These are phyloP conservation scores for Halictus quadricinctus DNA, from an alignment of 2,888 invertebrate genomes.

Conservation along the genomic window DNA sequence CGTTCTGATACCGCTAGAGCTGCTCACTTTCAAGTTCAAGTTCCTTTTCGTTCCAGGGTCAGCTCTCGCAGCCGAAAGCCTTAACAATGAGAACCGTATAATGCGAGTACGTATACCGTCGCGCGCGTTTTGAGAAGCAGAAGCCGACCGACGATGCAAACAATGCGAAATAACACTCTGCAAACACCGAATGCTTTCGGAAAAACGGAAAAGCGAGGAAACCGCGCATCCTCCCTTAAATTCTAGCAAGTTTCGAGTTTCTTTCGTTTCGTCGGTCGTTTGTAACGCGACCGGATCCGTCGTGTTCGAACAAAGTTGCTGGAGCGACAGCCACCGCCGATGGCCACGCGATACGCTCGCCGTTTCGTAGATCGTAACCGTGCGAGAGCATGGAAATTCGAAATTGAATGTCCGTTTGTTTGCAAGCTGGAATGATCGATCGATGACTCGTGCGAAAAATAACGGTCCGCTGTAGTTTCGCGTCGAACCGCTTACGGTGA, in stretches of 20 bases:
- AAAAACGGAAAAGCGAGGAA: too few relatives aligned
- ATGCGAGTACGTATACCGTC: not conserved
- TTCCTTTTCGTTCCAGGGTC: not conserved
- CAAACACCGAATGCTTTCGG: not conserved
- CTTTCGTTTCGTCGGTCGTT: not conserved
- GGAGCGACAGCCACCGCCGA: not conserved
- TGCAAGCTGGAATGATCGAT: constrained; percentile 10
- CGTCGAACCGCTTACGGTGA: not conserved
- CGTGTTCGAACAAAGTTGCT: not conserved
- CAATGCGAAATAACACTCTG: not conserved
- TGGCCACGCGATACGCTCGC: not conserved
- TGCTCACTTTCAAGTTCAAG: too few relatives aligned
- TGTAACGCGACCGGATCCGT: not conserved
- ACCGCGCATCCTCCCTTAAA: not conserved
- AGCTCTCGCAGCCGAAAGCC: not conserved
- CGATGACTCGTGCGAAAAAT: constrained; percentile 33
- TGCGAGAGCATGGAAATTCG: constrained; percentile 22
- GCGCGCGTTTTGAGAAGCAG: not conserved
- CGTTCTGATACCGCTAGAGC: too few relatives aligned
- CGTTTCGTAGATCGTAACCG: not conserved
- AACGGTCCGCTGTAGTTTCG: not conserved
- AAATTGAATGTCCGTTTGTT: constrained; percentile 40
- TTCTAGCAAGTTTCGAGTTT: constrained; percentile 10
- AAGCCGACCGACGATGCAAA: not conserved
- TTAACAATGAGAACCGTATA: not conserved